These are phyloP conservation scores for Leptodirus hochenwartii DNA, from an alignment of 2,888 invertebrate species.

Conservation along the genomic window DNA sequence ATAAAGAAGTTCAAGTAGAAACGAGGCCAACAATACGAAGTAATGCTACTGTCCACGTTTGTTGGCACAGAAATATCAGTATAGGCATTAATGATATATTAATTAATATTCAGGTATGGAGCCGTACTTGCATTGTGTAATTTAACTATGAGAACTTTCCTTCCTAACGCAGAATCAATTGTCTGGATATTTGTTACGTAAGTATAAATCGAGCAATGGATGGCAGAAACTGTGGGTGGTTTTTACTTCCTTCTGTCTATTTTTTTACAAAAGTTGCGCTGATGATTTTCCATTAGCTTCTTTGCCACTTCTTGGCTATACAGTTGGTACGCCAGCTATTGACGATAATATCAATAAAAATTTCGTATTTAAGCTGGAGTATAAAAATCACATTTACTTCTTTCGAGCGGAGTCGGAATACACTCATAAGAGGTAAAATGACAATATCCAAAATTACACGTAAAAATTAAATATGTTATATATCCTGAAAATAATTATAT, in stretches of 20 bases:
- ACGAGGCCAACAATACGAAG: constrained; percentile 39
- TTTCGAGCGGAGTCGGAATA: constrained; percentile 93
- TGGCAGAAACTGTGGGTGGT: constrained; percentile 99
- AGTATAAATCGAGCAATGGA: constrained; percentile 95
- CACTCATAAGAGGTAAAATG: constrained; percentile 66
- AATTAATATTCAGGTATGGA: constrained; percentile 45
- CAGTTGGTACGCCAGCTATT: constrained; percentile 64
- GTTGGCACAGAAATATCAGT: constrained; percentile 90
- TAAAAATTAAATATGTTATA: too few relatives aligned
- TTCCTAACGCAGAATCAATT: constrained; percentile 52
- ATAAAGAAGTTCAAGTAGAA: constrained; percentile 29
- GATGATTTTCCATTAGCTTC: constrained; percentile 88
- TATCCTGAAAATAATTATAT: too few relatives aligned
- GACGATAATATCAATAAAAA: constrained; percentile 85
- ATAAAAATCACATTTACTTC: constrained; percentile 95
- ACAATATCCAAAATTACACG: constrained; percentile 2
- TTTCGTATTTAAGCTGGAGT: constrained; percentile 91
- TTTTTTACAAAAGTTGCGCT: constrained; percentile 94
- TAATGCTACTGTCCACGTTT: constrained; percentile 82
- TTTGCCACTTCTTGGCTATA: constrained; percentile 83
- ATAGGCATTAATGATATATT: constrained; percentile 60
- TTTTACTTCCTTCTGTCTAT: constrained; percentile 88
- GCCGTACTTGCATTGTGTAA: constrained; percentile 6
- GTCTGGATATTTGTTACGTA: constrained; percentile 87
- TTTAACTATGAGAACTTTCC: constrained; percentile 2